Percentiles rank a stretch among this genome's conserved stretches.
Evolutionary conservation across 2,888 invertebrate species (phyloP).

Genomic region (Dioctria linearis): DNA sequence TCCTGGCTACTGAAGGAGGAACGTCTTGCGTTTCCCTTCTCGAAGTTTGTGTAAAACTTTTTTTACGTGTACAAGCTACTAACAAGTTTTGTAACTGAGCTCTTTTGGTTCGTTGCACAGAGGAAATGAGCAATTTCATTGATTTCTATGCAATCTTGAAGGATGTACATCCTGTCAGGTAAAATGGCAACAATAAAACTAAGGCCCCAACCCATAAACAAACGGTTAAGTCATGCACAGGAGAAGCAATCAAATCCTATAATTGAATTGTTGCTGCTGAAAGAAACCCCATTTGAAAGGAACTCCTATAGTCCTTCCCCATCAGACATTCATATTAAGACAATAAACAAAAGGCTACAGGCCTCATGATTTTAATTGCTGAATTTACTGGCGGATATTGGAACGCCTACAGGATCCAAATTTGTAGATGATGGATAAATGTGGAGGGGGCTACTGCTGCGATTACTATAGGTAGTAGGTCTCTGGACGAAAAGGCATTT

Average conservation of each 20-base stretch:
- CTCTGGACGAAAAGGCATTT: background rate
- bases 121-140: slow-evolving; percentile 53
- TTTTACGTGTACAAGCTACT: slow-evolving; percentile 45
- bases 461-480: no score
- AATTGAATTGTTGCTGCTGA: slow-evolving; percentile 32
- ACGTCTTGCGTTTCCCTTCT: background rate
- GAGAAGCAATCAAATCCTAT: background rate
- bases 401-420: slow-evolving; percentile 4
- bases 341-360: no score
- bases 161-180: slow-evolving; percentile 47
- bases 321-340: no score
- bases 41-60: slow-evolving; percentile 2
- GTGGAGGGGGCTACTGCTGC: no score
- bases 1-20: background rate
- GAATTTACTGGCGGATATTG: background rate
- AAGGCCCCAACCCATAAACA: background rate
- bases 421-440: background rate
- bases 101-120: slow-evolving; percentile 35
- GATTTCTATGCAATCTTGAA: slow-evolving; percentile 35
- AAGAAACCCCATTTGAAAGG: background rate
- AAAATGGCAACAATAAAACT: slow-evolving; percentile 3
- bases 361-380: slow-evolving; percentile 24
- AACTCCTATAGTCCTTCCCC: no score
- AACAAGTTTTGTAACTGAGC: slow-evolving; percentile 53
- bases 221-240: background rate